phyloP scores from a whole-genome alignment of 1,140 invertebrate genomes.

The Leptopilina boulardi region DNA sequence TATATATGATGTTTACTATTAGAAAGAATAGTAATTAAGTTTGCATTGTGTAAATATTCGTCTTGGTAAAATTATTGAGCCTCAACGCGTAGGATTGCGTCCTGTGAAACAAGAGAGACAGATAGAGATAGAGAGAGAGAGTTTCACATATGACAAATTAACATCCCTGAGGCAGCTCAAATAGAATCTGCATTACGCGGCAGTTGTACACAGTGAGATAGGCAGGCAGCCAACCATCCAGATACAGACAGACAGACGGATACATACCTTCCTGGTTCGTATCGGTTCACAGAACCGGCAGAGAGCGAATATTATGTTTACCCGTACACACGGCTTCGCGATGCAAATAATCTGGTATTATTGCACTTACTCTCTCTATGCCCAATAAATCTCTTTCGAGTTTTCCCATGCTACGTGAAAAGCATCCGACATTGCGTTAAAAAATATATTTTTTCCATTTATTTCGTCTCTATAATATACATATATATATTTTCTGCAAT shows the following conservation, averaged over 20 bases:
- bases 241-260: slow-evolving; percentile 52
- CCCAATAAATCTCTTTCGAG: slow-evolving; percentile 55
- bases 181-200: slow-evolving; percentile 73
- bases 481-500: not conserved
- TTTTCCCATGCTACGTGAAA: slow-evolving; percentile 49
- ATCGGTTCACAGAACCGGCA: slow-evolving; percentile 73
- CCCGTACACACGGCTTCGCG: slow-evolving; percentile 75
- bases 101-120: slow-evolving; percentile 44
- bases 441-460: slow-evolving; percentile 24
- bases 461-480: not conserved
- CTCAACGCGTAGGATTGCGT: slow-evolving; percentile 3
- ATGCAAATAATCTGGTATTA: slow-evolving; percentile 77
- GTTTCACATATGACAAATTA: slow-evolving; percentile 73
- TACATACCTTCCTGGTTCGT: slow-evolving; percentile 66
- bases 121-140: slow-evolving; percentile 9
- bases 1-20: not conserved
- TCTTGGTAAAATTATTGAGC: slow-evolving; percentile 27
- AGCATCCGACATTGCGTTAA: slow-evolving; percentile 39
- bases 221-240: slow-evolving; percentile 50
- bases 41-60: slow-evolving; percentile 51
- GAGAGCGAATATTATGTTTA: slow-evolving; percentile 77
- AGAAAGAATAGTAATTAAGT: slow-evolving; percentile 43
- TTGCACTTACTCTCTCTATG: slow-evolving; percentile 71
- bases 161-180: slow-evolving; percentile 75
- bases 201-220: slow-evolving; percentile 63